Conservation (phyloP, 2,888 invertebrate species). For the Agrochola lota region DNA sequence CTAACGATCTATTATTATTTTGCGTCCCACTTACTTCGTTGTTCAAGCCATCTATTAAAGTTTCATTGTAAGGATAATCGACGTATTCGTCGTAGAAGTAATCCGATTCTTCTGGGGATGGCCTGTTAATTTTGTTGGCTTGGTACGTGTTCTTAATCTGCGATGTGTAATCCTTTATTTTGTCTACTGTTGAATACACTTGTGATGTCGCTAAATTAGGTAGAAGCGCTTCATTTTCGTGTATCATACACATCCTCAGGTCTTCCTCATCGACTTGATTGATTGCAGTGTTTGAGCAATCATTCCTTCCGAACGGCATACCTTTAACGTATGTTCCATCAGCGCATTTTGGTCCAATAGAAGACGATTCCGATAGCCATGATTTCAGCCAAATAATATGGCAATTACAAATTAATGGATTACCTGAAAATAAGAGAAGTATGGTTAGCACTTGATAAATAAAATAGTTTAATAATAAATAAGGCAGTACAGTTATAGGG, state of each 20-base stretch:
- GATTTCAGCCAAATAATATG: constrained; percentile 95
- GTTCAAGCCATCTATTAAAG: constrained; percentile 82
- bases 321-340: constrained; percentile 95
- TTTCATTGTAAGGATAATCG: constrained; percentile 93
- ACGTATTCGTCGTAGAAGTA: constrained; percentile 96
- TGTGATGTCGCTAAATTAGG: constrained; percentile 90
- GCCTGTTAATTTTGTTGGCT: constrained; percentile 89
- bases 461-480: neutral
- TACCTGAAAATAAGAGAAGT: constrained; percentile 90
- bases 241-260: constrained; percentile 91
- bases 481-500: neutral
- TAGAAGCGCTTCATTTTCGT: constrained; percentile 92
- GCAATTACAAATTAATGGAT: constrained; percentile 95
- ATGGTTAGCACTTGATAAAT: neutral
- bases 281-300: constrained; percentile 89
- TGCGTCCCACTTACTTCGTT: constrained; percentile 78
- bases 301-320: constrained; percentile 92
- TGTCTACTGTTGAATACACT: constrained; percentile 91
- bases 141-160: constrained; percentile 85
- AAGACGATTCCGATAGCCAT: constrained; percentile 94
- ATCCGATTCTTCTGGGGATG: constrained; percentile 94
- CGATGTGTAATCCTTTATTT: constrained; percentile 86
- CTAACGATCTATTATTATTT: constrained; percentile 83
- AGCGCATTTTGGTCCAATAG: constrained; percentile 94
- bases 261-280: constrained; percentile 86